Base-by-base conservation (phyloP, 35 echinoderm and acorn worm species). In the Amphiura filiformis region DNA sequence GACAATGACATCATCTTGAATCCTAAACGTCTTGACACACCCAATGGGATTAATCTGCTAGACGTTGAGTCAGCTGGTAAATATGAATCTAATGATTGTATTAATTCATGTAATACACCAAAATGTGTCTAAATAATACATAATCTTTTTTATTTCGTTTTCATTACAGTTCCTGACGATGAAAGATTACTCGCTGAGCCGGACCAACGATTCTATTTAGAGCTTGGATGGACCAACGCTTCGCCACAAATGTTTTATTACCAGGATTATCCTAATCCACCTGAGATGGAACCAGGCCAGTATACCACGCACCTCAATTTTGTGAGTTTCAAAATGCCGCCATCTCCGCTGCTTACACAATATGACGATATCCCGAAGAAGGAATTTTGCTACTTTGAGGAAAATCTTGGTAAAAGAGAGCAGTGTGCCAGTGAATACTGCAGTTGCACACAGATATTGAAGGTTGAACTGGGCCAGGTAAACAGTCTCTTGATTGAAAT, bases 261-360 rank as follows among this genome's bases (percentile, higher is more conserved):
- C 7, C 7, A 7, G 7, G 44, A 52, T 20, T 52, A 52, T 52
- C 44, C 44, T 20, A 52, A 52, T 20, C 44, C 44, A 52, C 7
- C 20, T 20, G 7, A 20, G 20, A 11, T 20, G 20, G 44, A 52
- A 52, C 20, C 20, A 7, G 20, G 20, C 7, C 7, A 20, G 44
- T 11, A 52, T 52, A 52, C 44, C 44, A 7, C 7, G 7, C 44
- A 52, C 7, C 9, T 96, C 20, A 93, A 96, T 52, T 65, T 86
- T 82, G 77, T 96, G 17, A 82, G 86, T 14, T 96, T 96, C 84
- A 65, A 61, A 32, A 89, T 86, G 31, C 77, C 82, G 0, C 61
- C 90, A 7, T 37, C 84, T 3, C 78, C 90, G 18, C 81, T 86
- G 0, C 65, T 96, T 0, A 90, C 81, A 11, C 94, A 96, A 76